These are phyloP conservation scores for Cryptophagus acutangulus DNA, from an alignment of 2,888 invertebrate species.

Conservation along the genomic window DNA sequence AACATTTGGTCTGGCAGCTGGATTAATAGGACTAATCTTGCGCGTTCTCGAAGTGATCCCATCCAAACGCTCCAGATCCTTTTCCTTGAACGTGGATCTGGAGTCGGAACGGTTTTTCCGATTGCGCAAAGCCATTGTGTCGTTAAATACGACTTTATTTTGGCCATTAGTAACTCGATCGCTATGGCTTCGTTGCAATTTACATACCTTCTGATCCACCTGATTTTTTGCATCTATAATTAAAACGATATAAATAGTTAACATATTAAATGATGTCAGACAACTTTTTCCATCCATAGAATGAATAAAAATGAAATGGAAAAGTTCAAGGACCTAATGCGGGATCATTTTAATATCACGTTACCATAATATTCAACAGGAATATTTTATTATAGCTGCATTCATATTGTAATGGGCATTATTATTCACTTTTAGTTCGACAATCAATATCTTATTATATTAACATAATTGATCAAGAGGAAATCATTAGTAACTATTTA, in stretches of 20 bases:
- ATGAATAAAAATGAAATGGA: too few species aligned
- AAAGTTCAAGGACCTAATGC: conserved; percentile 13
- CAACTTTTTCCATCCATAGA: too few species aligned
- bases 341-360: not conserved
- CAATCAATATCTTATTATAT: not conserved
- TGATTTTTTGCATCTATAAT: too few species aligned
- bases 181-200: conserved; percentile 46
- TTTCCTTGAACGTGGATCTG: conserved; percentile 56
- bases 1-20: conserved; percentile 44
- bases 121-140: conserved; percentile 76
- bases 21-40: conserved; percentile 33
- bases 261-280: too few species aligned
- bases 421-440: conserved; percentile 1
- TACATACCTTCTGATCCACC: conserved; percentile 22
- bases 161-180: conserved; percentile 42
- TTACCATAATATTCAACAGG: not conserved
- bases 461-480: not conserved
- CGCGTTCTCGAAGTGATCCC: conserved; percentile 32
- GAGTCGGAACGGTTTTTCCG: conserved; percentile 58
- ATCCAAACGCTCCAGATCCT: conserved; percentile 39
- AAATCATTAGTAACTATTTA: not conserved
- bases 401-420: not conserved
- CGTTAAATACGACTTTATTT: conserved; percentile 62
- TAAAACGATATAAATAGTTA: too few species aligned
- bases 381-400: not conserved